Evolutionary conservation across 1,140 invertebrate genomes (phyloP).

Genomic region (Drosophila malerkotliana): DNA sequence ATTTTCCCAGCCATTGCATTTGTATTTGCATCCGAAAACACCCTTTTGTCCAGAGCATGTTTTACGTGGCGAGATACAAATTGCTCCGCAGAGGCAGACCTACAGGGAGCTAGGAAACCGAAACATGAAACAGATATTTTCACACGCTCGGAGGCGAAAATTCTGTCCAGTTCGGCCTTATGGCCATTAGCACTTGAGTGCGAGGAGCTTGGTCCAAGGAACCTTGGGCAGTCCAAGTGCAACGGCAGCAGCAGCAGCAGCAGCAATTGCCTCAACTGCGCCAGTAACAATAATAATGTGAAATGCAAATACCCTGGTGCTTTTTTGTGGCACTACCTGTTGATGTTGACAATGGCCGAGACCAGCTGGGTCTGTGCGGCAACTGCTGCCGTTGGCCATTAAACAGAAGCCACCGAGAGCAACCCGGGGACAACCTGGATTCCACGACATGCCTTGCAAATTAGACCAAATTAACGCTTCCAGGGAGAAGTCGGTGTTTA

Average conservation of each 20-base stretch:
- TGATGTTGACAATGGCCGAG: slow-evolving; percentile 46
- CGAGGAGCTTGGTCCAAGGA: slow-evolving; percentile 19
- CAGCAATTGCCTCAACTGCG: slow-evolving; percentile 15
- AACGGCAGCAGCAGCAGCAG: slow-evolving; percentile 11
- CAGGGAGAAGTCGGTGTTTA: slow-evolving; percentile 65
- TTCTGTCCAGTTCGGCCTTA: slow-evolving; percentile 16
- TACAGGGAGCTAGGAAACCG: slow-evolving; percentile 10
- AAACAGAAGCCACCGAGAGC: slow-evolving; percentile 50
- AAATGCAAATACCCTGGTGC: slow-evolving; percentile 71
- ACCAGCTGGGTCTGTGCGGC: slow-evolving; percentile 7
- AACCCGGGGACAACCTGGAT: slow-evolving; percentile 5
- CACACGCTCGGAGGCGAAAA: slow-evolving; percentile 48
- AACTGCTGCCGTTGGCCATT: slow-evolving; percentile 40
- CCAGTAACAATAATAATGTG: slow-evolving; percentile 59
- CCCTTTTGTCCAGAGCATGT: slow-evolving; percentile 26
- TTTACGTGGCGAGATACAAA: slow-evolving; percentile 42
- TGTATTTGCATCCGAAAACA: slow-evolving; percentile 26
- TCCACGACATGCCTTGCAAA: slow-evolving; percentile 62
- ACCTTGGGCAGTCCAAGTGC: slow-evolving; percentile 11
- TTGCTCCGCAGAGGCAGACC: slow-evolving; percentile 24
- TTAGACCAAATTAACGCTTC: slow-evolving; percentile 75
- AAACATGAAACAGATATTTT: slow-evolving; percentile 47
- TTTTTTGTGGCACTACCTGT: slow-evolving; percentile 69
- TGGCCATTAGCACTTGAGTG: slow-evolving; percentile 48
- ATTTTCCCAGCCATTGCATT: slow-evolving; percentile 42